Conservation (phyloP, 2,113 vertebrate genomes). For the Solea solea region DNA sequence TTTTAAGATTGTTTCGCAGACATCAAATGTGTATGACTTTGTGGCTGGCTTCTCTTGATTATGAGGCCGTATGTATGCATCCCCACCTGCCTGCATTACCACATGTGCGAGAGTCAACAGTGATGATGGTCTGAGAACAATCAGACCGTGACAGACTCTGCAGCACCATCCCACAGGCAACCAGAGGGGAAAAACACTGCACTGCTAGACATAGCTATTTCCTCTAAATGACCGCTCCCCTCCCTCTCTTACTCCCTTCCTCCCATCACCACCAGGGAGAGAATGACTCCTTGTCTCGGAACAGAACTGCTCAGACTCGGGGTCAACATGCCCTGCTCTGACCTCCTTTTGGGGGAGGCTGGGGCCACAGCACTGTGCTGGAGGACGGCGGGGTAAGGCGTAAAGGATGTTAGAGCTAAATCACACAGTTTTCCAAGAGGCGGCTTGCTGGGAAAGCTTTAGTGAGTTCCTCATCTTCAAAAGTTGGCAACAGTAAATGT, state of each 20-base stretch:
- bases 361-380: constrained; percentile 11
- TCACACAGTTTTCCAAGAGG: constrained; percentile 31
- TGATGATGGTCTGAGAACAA: constrained; percentile 55
- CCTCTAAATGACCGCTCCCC: constrained; percentile 60
- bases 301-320: constrained; percentile 25
- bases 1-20: not conserved
- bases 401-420: constrained; percentile 57
- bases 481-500: constrained; percentile 48
- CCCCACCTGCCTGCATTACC: constrained; percentile 15
- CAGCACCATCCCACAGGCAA: constrained; percentile 63
- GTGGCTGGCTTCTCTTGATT: not conserved
- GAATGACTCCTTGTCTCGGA: constrained; percentile 31
- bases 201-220: constrained; percentile 59
- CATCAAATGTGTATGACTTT: not conserved
- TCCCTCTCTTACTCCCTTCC: not conserved
- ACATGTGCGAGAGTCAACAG: constrained; percentile 34
- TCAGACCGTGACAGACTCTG: constrained; percentile 72
- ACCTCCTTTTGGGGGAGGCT: constrained; percentile 8
- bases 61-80: not conserved
- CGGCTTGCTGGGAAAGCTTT: constrained; percentile 26
- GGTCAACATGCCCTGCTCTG: constrained; percentile 49
- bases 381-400: not conserved
- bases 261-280: constrained; percentile 38
- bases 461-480: constrained; percentile 22
- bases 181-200: constrained; percentile 51